Percentiles rank a stretch among this genome's conserved stretches.
Evolutionary conservation across 2,113 vertebrate genomes (phyloP).

Genomic region (Melospiza georgiana): DNA sequence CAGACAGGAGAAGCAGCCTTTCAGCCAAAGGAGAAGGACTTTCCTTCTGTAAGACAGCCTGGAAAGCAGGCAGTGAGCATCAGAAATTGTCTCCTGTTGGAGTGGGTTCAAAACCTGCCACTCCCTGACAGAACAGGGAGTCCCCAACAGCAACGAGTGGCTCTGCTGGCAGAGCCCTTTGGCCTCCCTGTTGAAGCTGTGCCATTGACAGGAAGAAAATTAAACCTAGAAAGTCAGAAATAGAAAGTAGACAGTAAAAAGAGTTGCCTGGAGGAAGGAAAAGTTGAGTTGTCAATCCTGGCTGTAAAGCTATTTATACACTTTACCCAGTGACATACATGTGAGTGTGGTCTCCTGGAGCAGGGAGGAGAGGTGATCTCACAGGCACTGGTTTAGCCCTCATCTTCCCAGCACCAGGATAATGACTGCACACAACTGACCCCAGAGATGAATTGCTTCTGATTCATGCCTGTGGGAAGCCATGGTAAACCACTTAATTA

Average conservation of each 20-base stretch:
- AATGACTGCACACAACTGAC: not conserved
- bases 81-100: not conserved
- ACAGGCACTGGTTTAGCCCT: not conserved
- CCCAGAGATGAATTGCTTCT: constrained; percentile 3
- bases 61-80: not conserved
- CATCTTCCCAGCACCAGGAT: not conserved
- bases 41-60: not conserved
- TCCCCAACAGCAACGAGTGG: not conserved
- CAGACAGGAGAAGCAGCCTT: not conserved
- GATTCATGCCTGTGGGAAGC: not conserved
- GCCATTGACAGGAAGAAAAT: not conserved
- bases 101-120: not conserved
- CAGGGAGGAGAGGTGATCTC: not conserved
- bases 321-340: not conserved
- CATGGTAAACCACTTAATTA: constrained; percentile 44
- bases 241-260: not conserved
- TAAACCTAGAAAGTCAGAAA: not conserved
- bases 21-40: not conserved
- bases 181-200: not conserved
- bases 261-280: not conserved
- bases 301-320: not conserved
- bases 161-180: not conserved
- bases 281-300: not conserved
- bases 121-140: not conserved
- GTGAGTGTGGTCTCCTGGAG: not conserved